Evolutionary conservation across 1,140 invertebrate species (phyloP), one percentile per base, ranked within the genome.

Genomic region (Ruditapes philippinarum): DNA sequence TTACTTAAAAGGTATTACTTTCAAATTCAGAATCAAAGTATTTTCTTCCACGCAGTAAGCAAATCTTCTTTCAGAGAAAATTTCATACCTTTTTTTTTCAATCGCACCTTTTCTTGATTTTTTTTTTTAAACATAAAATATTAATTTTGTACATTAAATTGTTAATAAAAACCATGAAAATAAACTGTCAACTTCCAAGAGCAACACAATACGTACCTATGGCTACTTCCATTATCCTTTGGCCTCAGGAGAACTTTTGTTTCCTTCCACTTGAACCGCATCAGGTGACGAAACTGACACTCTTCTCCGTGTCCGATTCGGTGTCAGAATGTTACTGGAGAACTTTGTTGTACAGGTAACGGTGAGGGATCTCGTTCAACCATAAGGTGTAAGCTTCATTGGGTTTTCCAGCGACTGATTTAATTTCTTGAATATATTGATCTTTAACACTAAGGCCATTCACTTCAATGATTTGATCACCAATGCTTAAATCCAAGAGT

Each of bases 401-500:
- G 11, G 89, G 78, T 84, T 94, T 92, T 22, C 92, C 90, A n/a
- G 96, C 91, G 12, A 96, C 60, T 25, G 91, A 90, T 49, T 28
- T 42, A 17, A 89, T 89, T 57, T 96, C 95, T 42, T 93, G 91
- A 65, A 95, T 40, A 28, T 94, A 93, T 80, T 97, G 97, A 94
- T 98, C 97, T 94, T 97, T 97, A 0, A 98, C 97, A 3, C 98
- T 98, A 0, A 98, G 97, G 0, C 98, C 98, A 96, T 99, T 99
- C 22, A 99, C 98, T 96, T 99, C 98, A 73, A 99, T 96, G 87
- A 99, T 98, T 94, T 97, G 96, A 95, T 99, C 98, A 28, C 98
- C 98, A 91, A 99, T 97, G 95, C 98, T 98, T 51, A 95, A 96
- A 19, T 98, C 97, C 96, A 98, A 97, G 28, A 98, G 96, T 91